A percentile compares a stretch with the other conserved stretches of the same genome.
These are phyloP conservation scores for Pilophorus perplexus DNA, from an alignment of 2,888 invertebrate species.

Conservation along the genomic window DNA sequence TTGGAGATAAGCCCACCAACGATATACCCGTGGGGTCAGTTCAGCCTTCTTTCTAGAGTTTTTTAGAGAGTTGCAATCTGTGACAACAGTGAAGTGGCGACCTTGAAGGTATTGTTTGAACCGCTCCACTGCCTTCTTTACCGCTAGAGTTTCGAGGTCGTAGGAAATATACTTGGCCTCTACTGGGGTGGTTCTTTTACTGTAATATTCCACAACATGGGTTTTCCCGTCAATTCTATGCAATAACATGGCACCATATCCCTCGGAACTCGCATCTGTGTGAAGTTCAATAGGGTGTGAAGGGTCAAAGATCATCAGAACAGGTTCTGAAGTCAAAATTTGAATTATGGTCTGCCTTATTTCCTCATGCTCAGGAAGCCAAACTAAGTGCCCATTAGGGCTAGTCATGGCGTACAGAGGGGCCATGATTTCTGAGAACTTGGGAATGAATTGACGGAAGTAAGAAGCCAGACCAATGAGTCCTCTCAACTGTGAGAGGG, in stretches of 20 bases:
- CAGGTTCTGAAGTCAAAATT: slow-evolving; percentile 3
- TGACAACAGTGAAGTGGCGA: too few relatives aligned
- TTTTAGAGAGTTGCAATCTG: slow-evolving; percentile 1
- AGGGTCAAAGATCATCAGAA: slow-evolving; percentile 19
- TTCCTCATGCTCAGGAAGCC: not conserved
- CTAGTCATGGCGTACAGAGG: slow-evolving; percentile 34
- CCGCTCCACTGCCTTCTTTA: not conserved
- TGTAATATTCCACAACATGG: slow-evolving; percentile 21
- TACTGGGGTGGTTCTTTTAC: not conserved
- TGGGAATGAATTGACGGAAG: too few relatives aligned
- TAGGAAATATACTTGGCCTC: not conserved
- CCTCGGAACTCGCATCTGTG: not conserved
- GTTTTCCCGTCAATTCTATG: not conserved
- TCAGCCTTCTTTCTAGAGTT: not conserved
- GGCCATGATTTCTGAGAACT: slow-evolving; percentile 4
- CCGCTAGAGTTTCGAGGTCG: slow-evolving; percentile 8
- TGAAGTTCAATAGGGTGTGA: slow-evolving; percentile 5
- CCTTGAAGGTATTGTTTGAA: not conserved
- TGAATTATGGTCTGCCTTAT: slow-evolving; percentile 1
- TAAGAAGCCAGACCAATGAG: slow-evolving; percentile 15
- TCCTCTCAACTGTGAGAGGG: not conserved
- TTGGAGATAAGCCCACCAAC: too few relatives aligned
- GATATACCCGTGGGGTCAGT: not conserved
- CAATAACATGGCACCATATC: not conserved
- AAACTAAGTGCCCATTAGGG: slow-evolving; percentile 48